Conservation (phyloP, 2,888 invertebrate species). For the Phyllotreta striolata region DNA sequence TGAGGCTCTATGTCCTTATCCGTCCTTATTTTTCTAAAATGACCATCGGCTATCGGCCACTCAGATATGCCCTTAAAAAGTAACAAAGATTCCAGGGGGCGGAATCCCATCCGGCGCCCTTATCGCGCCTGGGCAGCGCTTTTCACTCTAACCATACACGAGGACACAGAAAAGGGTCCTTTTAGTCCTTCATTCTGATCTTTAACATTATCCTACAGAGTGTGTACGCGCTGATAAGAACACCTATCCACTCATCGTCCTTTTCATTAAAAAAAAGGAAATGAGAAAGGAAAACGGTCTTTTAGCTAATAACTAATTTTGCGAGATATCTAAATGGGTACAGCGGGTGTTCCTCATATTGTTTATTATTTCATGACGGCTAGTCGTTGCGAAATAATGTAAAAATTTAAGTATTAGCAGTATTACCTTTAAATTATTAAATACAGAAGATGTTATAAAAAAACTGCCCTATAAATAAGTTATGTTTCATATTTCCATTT, state of each 20-base stretch:
- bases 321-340: not conserved
- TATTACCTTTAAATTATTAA: too few relatives aligned
- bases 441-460: too few relatives aligned
- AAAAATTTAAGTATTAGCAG: too few relatives aligned
- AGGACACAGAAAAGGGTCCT: slow-evolving; percentile 47
- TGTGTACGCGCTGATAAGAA: slow-evolving; percentile 52
- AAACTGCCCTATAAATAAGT: too few relatives aligned
- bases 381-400: too few relatives aligned
- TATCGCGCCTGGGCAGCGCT: slow-evolving; percentile 58
- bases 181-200: slow-evolving; percentile 58
- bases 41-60: slow-evolving; percentile 29
- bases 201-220: slow-evolving; percentile 58
- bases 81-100: slow-evolving; percentile 39
- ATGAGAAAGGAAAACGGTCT: not conserved
- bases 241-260: slow-evolving; percentile 24
- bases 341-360: too few relatives aligned
- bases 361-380: too few relatives aligned
- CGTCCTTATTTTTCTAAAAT: slow-evolving; percentile 36
- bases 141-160: slow-evolving; percentile 55
- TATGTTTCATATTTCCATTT: not conserved
- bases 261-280: slow-evolving; percentile 27
- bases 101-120: slow-evolving; percentile 53
- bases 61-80: slow-evolving; percentile 46
- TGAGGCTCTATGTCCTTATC: slow-evolving; percentile 13
- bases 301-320: slow-evolving; percentile 14